A percentile compares a stretch with the other conserved stretches of the same genome.
phyloP scores from a whole-genome alignment of 1,140 invertebrate species.

The Panagrolaimus sp. region DNA sequence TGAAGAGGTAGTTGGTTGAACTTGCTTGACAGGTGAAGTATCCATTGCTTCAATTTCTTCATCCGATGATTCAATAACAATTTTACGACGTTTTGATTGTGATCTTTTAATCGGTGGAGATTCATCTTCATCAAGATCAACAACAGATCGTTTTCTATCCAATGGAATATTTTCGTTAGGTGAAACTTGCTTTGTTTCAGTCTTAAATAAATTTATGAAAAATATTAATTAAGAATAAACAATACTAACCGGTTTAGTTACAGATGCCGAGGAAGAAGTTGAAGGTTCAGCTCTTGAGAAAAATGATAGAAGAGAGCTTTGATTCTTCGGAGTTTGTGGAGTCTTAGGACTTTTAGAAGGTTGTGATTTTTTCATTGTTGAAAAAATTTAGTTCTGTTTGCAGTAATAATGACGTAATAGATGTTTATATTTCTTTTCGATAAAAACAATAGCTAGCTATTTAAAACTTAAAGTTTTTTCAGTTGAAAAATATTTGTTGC shows the following conservation, averaged over 20 bases:
- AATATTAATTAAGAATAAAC: too few relatives aligned
- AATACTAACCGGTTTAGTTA: not conserved
- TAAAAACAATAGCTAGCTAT: too few relatives aligned
- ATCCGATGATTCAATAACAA: too few relatives aligned
- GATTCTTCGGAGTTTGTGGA: not conserved
- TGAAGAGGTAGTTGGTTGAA: not conserved
- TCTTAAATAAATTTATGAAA: too few relatives aligned
- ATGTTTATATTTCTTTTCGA: too few relatives aligned
- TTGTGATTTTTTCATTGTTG: too few relatives aligned
- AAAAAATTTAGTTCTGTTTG: too few relatives aligned
- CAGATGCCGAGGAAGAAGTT: not conserved
- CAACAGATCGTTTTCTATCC: not conserved
- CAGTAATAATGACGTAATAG: too few relatives aligned
- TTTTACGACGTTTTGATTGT: not conserved
- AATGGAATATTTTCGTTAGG: not conserved
- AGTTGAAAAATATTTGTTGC: too few relatives aligned
- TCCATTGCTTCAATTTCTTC: not conserved
- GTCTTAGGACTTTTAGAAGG: not conserved
- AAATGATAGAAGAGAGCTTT: conserved; percentile 1
- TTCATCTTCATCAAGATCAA: not conserved
- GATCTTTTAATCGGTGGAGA: not conserved
- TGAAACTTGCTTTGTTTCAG: not conserved
- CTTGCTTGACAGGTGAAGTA: not conserved
- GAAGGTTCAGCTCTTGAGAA: not conserved
- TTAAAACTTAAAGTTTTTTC: too few relatives aligned